Base-by-base conservation (phyloP, 2,888 invertebrate species). In the Nematopogon swammerdamellus region DNA sequence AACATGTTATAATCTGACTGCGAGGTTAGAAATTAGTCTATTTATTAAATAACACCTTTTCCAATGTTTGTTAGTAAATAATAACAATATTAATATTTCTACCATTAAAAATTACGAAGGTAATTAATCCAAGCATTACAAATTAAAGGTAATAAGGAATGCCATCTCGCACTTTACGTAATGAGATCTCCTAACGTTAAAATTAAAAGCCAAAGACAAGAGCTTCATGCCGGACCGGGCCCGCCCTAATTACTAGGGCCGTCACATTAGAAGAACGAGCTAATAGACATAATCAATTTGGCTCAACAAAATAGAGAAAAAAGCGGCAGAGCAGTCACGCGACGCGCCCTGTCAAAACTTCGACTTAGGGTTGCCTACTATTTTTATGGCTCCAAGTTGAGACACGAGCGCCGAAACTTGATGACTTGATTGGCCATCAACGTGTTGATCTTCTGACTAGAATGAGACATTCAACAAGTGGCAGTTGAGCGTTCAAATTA, bases 261-360 rank as follows among this genome's bases (percentile, higher is more conserved):
- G 70, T 67, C 70, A 68, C 63, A 63, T 60, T 59, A 52, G 52
- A 60, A 60, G 60, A 68, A 71, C 66, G 65, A 66, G 64, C 64
- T 69, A 70, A 70, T 70, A 67, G 66, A 64, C 61, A 55, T 64
- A 67, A 69, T 70, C 68, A 72, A 70, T 70, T 71, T 67, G 63
- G 60, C 60, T 57, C 59, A 67, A 64, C 60, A 62, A 57, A 58
- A 58, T 60, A 50, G 46, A 49, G 52, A 52, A 57, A 60, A 63
- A 68, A 63, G 67, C 65, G 63, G 61, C 58, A 67, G 64, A 60
- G 60, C 59, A 60, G 68, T 67, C 71, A 72, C 71, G 71, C 70
- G 63, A 71, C 53, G 56, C 56, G 59, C 61, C 59, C 70, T 65
- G 68, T 70, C 71, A 64, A 65, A 68, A 65, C 57, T 59, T 51